Evolutionary conservation across 1,140 invertebrate genomes (phyloP).

Genomic region (Lordiphosa collinella): DNA sequence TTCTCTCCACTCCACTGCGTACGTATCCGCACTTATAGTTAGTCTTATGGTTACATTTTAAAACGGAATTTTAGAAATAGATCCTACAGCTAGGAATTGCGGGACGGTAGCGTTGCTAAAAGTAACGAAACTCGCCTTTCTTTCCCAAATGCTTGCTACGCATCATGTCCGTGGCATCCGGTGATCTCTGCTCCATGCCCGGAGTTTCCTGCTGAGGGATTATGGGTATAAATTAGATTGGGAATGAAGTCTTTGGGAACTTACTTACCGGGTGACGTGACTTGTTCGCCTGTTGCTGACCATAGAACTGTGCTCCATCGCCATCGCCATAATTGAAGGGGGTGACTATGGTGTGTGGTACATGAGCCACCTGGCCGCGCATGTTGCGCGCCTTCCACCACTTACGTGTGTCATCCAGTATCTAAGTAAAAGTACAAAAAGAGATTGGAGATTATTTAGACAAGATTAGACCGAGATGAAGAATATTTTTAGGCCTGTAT

Average conservation of each 20-base stretch:
- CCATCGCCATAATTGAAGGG: conserved; percentile 80
- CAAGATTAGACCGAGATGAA: too few species aligned
- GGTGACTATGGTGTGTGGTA: conserved; percentile 98
- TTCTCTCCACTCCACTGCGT: conserved; percentile 15
- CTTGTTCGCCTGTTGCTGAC: conserved; percentile 68
- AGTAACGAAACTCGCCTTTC: conserved; percentile 97
- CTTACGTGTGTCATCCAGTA: conserved; percentile 96
- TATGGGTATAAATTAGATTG: neutral
- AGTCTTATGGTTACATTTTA: conserved; percentile 53
- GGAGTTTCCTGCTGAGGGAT: conserved; percentile 78
- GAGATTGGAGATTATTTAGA: too few species aligned
- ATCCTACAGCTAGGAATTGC: conserved; percentile 8
- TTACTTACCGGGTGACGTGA: conserved; percentile 38
- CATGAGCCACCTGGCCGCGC: conserved; percentile 93
- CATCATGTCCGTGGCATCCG: conserved; percentile 87
- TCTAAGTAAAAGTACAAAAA: conserved; percentile 68
- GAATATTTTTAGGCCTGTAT: too few species aligned
- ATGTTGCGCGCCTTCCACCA: conserved; percentile 99
- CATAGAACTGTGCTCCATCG: conserved; percentile 83
- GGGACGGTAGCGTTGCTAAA: conserved; percentile 81
- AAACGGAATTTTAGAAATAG: conserved; percentile 30
- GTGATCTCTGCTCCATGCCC: conserved; percentile 78
- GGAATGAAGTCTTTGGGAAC: neutral
- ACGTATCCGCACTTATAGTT: conserved; percentile 49
- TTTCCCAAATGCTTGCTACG: conserved; percentile 93